Conservation (phyloP, 2,797 vertebrate genomes). For the Bovichtus diacanthus region DNA sequence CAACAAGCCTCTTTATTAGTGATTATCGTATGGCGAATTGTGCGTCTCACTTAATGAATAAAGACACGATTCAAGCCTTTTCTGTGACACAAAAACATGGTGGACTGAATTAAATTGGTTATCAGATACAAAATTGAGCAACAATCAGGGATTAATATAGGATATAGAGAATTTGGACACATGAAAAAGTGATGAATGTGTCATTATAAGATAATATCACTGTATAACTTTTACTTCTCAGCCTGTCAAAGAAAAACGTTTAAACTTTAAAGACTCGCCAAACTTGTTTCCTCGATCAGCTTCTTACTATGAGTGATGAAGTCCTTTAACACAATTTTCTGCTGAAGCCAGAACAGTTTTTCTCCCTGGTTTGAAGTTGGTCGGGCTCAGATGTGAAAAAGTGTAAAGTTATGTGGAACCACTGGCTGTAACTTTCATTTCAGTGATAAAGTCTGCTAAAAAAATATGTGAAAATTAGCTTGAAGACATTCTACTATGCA, state of each 20-base stretch:
- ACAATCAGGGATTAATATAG: neutral
- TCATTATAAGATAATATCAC: neutral
- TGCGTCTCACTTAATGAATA: neutral
- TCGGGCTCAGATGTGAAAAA: neutral
- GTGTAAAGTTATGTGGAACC: neutral
- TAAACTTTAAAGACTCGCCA: neutral
- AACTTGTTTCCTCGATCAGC: neutral
- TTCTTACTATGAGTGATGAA: too few species aligned
- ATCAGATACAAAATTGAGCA: neutral
- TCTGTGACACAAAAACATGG: neutral
- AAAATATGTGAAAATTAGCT: too few species aligned
- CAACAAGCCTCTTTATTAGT: conserved; percentile 4
- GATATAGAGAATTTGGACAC: neutral
- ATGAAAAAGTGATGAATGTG: neutral
- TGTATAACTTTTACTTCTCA: neutral
- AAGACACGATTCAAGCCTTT: neutral
- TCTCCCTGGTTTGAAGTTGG: neutral
- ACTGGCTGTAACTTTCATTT: neutral
- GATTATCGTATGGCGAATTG: conserved; percentile 4
- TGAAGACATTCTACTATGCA: too few species aligned
- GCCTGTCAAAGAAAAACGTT: neutral
- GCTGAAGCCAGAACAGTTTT: too few species aligned
- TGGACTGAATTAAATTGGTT: neutral
- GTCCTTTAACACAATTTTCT: too few species aligned
- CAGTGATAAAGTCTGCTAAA: too few species aligned